Base-by-base conservation (phyloP, 1,140 invertebrate genomes). In the Euwallacea similis region DNA sequence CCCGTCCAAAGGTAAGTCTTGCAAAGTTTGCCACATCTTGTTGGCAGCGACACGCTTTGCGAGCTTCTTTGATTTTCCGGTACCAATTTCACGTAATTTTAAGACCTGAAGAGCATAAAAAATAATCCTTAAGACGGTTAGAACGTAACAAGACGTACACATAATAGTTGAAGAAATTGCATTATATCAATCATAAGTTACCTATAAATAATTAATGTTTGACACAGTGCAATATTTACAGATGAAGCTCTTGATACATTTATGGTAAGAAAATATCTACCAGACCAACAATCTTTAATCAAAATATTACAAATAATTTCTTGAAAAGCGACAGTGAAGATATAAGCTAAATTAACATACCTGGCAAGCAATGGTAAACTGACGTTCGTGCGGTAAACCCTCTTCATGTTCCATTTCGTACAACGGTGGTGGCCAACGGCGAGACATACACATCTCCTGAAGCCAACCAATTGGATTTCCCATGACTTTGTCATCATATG, bases 401-500 rank as follows among this genome's bases (percentile, higher is more conserved):
- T 92, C 87, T 84, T 97, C 95, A 65, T 90, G 90, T 79, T 92
- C 91, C 73, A 95, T 95, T 74, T 96, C 91, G 82, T 98, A 98
- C 41, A 89, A 90, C 46, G 96, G 96, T 47, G 96, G 96, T 58
- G 94, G 94, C 92, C 94, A 96, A 68, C 95, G 91, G 65, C 92
- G 89, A 67, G 94, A 93, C 93, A 98, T 98, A 78, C 96, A 98
- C 81, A 98, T 88, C 83, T 98, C 97, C 84, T 98, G 96, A 9
- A 98, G 84, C 83, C 93, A 91, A 33, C 97, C 96, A 74, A 98
- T 96, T 11, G 96, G 97, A 82, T 98, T 98, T n/a, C 89, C 89
- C 77, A 90, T 86, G 9, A 87, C 83, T 76, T 90, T 90, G 75
- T 91, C 89, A 74, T 91, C 90, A 68, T 87, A 81, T 7, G 80